Percentiles rank a stretch among this genome's conserved stretches.
These are phyloP conservation scores for Petrophora chlorosata DNA, from an alignment of 2,888 invertebrate species.

Conservation along the genomic window DNA sequence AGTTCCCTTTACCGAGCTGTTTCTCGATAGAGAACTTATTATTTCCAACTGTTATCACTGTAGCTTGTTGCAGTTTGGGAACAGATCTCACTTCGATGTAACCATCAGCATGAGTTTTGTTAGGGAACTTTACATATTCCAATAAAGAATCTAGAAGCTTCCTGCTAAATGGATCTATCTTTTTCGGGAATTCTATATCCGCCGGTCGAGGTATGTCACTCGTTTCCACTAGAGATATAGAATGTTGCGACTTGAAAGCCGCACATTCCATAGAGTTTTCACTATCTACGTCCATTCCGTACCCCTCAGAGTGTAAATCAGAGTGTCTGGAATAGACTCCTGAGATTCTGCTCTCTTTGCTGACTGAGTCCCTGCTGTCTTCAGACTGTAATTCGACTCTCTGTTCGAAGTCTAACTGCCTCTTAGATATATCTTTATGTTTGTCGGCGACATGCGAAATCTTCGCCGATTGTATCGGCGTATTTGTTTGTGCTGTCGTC, in stretches of 20 bases:
- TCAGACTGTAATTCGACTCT: constrained; percentile 75
- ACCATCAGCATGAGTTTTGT: constrained; percentile 81
- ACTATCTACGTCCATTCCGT: constrained; percentile 80
- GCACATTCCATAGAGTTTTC: constrained; percentile 81
- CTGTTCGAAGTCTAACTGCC: constrained; percentile 78
- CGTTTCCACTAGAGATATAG: constrained; percentile 76
- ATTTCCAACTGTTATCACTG: constrained; percentile 72
- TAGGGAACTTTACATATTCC: constrained; percentile 88
- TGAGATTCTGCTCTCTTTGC: constrained; percentile 77
- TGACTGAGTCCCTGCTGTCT: constrained; percentile 77
- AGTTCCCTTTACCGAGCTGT: constrained; percentile 92
- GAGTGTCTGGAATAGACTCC: constrained; percentile 74
- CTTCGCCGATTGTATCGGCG: constrained; percentile 76
- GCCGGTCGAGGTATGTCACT: constrained; percentile 78
- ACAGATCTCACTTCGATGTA: constrained; percentile 82
- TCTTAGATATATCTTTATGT: constrained; percentile 76
- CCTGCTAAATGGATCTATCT: constrained; percentile 92
- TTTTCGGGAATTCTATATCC: constrained; percentile 77
- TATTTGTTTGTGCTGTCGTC: constrained; percentile 67
- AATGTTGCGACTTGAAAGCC: constrained; percentile 76
- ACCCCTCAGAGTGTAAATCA: constrained; percentile 75
- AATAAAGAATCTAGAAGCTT: constrained; percentile 87
- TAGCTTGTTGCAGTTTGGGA: constrained; percentile 77
- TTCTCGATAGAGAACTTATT: constrained; percentile 85
- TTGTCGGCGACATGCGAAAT: constrained; percentile 67